Evolutionary conservation across 2,113 vertebrate species (phyloP), one percentile per base, ranked within the genome.

Genomic region (Dinomys branickii): DNA sequence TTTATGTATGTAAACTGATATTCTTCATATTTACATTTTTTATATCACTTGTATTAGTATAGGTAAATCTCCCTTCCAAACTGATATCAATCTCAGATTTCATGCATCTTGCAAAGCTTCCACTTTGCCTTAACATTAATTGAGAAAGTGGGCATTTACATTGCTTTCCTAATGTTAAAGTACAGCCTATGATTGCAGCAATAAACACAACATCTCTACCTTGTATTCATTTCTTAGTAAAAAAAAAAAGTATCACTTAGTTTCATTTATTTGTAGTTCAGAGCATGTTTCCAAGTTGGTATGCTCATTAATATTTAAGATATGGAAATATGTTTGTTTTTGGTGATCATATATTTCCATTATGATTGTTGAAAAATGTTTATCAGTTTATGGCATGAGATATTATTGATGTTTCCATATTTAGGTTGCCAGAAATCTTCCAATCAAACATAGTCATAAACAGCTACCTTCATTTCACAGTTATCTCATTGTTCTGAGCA

Each of bases 71-170:
- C 12, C 44, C 33, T 91, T 90, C 56, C 54, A 93, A 82, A 88
- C 54, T 95, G 41, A 35, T 71, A 59, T n/a, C 38, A 75, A 33
- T 92, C 54, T 85, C 85, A 38, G 20, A 93, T 94, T 94, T 94
- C 22, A 28, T 73, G 54, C 63, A 20, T 88, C 75, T 88, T 28
- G 95, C 83, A 78, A 71, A 71, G 8, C n/a, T 71, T 94, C 52
- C 20, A 61, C 33, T 91, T 83, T 95, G 81, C 77, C 26, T 94
- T 85, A 47, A 82, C 56, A 82, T 81, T 97, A 97, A 97, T 94
- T 97, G 87, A 93, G 87, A 97, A 97, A 94, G 91, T 93, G 93
- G 38, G 38, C 94, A 94, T 97, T 98, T 97, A 96, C 54, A 52
- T 52, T 90, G 47, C 97, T 85, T 92, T 97, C 69, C 92, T 97